Evolutionary conservation across 1,140 invertebrate species (phyloP).

Genomic region (Nephila pilipes): DNA sequence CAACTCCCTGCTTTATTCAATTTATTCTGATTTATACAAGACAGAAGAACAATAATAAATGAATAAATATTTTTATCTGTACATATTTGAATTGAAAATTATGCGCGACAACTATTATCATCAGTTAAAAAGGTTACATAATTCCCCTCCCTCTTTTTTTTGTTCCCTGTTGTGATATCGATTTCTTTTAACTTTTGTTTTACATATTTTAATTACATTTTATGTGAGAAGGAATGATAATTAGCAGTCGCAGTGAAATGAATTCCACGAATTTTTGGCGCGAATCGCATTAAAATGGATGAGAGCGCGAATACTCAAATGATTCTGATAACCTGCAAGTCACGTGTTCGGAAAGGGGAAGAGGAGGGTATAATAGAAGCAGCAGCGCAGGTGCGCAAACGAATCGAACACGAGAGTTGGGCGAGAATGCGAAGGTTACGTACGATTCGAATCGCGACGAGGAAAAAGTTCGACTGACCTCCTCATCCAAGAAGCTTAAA

Average conservation of each 20-base stretch:
- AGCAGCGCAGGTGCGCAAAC: conserved; percentile 18
- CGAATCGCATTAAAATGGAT: background rate
- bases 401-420: conserved; percentile 1
- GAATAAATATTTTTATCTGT: no score
- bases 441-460: conserved; percentile 24
- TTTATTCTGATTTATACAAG: no score
- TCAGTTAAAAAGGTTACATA: no score
- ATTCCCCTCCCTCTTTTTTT: no score
- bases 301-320: background rate
- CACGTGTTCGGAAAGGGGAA: background rate
- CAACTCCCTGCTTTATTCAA: no score
- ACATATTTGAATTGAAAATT: no score
- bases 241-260: background rate
- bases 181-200: no score
- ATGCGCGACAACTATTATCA: no score
- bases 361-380: background rate
- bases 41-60: no score
- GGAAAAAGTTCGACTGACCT: conserved; percentile 25
- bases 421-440: conserved; percentile 15
- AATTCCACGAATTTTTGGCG: background rate
- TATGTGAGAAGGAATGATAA: background rate
- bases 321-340: conserved; percentile 5
- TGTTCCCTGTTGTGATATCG: no score
- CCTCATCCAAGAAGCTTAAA: background rate
- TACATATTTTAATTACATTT: no score